Evolutionary conservation across 2,113 vertebrate species (phyloP).

Genomic region (Manacus vitellinus): DNA sequence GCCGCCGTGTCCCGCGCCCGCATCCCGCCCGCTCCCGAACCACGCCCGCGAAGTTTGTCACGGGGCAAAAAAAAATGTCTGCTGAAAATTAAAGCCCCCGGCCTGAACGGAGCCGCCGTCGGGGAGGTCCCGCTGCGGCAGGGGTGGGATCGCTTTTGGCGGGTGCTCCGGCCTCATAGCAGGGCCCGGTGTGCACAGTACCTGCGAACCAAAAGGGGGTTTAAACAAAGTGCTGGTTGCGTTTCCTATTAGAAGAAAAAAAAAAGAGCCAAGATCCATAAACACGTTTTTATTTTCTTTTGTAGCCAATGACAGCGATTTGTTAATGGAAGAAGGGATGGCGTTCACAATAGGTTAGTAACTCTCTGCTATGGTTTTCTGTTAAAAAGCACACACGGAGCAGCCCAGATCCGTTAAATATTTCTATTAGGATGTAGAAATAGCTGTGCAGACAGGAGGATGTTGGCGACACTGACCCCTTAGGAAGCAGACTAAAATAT

Average conservation of each 20-base stretch:
- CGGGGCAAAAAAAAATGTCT: neutral
- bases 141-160: neutral
- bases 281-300: constrained; percentile 52
- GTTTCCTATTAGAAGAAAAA: neutral
- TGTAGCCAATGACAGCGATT: constrained; percentile 76
- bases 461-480: neutral
- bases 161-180: neutral
- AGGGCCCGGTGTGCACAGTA: neutral
- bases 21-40: neutral
- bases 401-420: neutral
- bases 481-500: neutral
- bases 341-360: constrained; percentile 84
- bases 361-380: neutral
- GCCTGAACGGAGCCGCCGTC: neutral
- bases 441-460: neutral
- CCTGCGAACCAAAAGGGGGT: neutral
- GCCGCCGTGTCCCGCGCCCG: neutral
- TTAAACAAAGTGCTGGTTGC: neutral
- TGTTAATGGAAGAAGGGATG: constrained; percentile 83
- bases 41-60: neutral
- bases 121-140: neutral
- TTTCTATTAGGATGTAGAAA: neutral
- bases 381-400: neutral
- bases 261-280: neutral
- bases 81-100: neutral